These are phyloP conservation scores for Mastomys natalensis DNA, from an alignment of 2,113 vertebrate genomes.

Conservation along the genomic window DNA sequence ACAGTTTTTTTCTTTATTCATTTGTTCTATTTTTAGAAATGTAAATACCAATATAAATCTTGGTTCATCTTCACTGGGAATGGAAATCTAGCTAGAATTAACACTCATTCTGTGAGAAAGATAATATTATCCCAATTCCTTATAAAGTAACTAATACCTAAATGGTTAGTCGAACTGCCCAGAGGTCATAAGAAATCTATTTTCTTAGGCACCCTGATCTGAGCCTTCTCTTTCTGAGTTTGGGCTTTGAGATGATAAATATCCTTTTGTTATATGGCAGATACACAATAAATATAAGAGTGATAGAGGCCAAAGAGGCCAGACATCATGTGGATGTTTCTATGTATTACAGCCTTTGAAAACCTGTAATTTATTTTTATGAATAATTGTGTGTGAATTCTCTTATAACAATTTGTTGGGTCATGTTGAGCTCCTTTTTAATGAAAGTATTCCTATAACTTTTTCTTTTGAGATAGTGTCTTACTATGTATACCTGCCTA, in stretches of 20 bases:
- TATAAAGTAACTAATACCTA: too few relatives aligned
- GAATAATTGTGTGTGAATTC: conserved; percentile 64
- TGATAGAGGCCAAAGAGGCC: conserved; percentile 36
- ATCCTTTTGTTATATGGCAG: neutral
- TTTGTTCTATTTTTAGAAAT: conserved; percentile 44
- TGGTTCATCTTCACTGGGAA: conserved; percentile 34
- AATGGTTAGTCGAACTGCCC: too few relatives aligned
- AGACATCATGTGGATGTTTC: conserved; percentile 33
- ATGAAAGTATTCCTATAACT: neutral
- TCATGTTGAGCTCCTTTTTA: neutral
- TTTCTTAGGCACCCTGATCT: conserved; percentile 2
- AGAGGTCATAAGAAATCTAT: too few relatives aligned
- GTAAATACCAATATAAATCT: conserved; percentile 43
- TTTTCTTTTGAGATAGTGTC: neutral
- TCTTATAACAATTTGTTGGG: conserved; percentile 39
- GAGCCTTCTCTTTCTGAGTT: conserved; percentile 31
- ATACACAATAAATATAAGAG: conserved; percentile 27
- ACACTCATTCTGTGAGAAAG: conserved; percentile 21
- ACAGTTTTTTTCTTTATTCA: conserved; percentile 38
- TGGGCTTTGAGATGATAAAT: neutral
- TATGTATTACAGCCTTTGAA: conserved; percentile 42
- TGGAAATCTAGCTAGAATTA: conserved; percentile 52
- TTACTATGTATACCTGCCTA: neutral
- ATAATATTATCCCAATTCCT: neutral
- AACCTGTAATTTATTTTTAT: conserved; percentile 22